These are phyloP conservation scores for Narcine bancroftii DNA, from an alignment of 2,113 vertebrate genomes.

Conservation along the genomic window DNA sequence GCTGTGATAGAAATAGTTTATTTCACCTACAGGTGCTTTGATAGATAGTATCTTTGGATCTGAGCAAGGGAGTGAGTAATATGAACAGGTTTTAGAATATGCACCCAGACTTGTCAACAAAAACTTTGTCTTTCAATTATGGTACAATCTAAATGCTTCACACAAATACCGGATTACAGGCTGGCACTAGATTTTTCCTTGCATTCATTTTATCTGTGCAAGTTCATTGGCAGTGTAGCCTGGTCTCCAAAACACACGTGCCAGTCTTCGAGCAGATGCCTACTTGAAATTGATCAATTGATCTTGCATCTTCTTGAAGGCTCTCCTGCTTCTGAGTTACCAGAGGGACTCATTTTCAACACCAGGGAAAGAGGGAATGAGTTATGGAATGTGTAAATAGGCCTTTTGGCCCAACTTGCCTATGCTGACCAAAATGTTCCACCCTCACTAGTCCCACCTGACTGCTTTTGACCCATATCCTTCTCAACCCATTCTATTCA, in stretches of 20 bases:
- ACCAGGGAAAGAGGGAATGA: neutral
- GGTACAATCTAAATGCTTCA: neutral
- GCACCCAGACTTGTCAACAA: neutral
- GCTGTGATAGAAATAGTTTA: neutral
- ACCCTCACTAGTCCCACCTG: too few species aligned
- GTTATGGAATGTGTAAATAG: too few species aligned
- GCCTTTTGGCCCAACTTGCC: too few species aligned
- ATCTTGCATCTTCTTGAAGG: neutral
- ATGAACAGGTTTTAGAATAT: neutral
- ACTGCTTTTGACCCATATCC: too few species aligned
- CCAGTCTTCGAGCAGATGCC: neutral
- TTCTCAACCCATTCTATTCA: too few species aligned
- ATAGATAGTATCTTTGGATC: neutral
- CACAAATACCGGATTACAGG: neutral
- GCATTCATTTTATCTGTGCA: neutral
- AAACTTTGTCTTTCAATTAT: too few species aligned
- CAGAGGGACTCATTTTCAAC: neutral
- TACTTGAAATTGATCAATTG: neutral
- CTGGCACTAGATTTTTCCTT: neutral
- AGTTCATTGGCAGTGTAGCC: neutral
- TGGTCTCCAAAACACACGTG: neutral
- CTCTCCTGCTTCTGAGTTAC: neutral
- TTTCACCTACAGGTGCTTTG: neutral
- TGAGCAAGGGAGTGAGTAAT: neutral
- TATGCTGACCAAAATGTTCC: too few species aligned